Percentiles rank a stretch among this genome's conserved stretches.
Conservation (phyloP, 2,113 vertebrate genomes). For the Ahaetulla prasina region DNA sequence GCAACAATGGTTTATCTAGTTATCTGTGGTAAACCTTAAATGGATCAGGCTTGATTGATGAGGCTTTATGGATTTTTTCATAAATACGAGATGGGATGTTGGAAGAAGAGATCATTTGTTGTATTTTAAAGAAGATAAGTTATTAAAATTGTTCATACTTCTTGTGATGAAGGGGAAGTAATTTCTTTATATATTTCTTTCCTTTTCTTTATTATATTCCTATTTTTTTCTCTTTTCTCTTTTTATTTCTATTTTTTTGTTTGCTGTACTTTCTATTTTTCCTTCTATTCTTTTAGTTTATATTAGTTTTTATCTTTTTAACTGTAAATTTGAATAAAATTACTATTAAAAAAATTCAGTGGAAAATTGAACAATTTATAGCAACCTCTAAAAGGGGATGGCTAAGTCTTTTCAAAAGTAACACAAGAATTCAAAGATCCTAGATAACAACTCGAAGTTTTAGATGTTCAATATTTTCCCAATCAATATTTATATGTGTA, state of each 20-base stretch:
- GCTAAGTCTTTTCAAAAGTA: conserved; percentile 63
- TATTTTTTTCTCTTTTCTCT: not conserved
- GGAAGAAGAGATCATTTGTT: not conserved
- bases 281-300: not conserved
- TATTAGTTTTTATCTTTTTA: not conserved
- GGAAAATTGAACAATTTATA: conserved; percentile 72
- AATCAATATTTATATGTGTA: conserved; percentile 80
- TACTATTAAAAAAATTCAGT: conserved; percentile 56
- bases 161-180: not conserved
- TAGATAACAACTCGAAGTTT: conserved; percentile 77
- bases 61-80: not conserved
- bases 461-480: conserved; percentile 76
- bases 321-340: not conserved
- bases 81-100: not conserved
- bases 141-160: not conserved
- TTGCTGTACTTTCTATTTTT: not conserved
- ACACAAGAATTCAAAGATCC: conserved; percentile 62
- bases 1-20: not conserved
- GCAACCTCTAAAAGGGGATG: conserved; percentile 71
- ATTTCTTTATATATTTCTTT: not conserved
- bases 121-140: not conserved
- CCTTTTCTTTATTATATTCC: not conserved
- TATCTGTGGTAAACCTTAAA: not conserved
- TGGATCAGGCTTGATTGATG: not conserved
- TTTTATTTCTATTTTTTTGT: not conserved